phyloP scores from a whole-genome alignment of 2,888 invertebrate genomes.

The Helleia helle region DNA sequence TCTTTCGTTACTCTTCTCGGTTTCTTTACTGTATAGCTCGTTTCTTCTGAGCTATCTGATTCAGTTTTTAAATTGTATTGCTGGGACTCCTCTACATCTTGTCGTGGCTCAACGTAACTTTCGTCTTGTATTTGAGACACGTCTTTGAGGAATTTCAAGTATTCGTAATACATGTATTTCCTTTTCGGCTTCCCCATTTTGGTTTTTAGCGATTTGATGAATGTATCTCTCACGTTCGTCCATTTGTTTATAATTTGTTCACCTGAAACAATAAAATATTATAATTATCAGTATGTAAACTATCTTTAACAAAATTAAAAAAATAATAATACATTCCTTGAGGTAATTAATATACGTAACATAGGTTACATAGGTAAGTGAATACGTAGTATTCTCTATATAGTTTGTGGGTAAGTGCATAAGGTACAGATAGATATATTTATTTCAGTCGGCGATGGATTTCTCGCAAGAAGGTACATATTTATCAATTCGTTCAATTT shows the following conservation, averaged over 20 bases:
- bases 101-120: conserved; percentile 14
- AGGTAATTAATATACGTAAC: too few relatives aligned
- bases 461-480: too few relatives aligned
- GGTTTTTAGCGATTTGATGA: conserved; percentile 44
- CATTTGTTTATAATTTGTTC: conserved; percentile 51
- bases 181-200: conserved; percentile 41
- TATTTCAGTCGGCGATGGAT: too few relatives aligned
- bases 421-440: too few relatives aligned
- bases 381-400: too few relatives aligned
- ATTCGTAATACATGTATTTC: conserved; percentile 44
- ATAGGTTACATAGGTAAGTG: too few relatives aligned
- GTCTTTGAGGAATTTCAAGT: conserved; percentile 46
- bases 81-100: conserved; percentile 9
- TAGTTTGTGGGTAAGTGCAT: too few relatives aligned
- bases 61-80: conserved; percentile 20
- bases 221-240: conserved; percentile 60
- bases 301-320: too few relatives aligned
- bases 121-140: conserved; percentile 29
- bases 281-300: background rate
- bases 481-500: too few relatives aligned
- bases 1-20: conserved; percentile 24
- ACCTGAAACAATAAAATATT: conserved; percentile 32
- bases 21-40: conserved; percentile 23
- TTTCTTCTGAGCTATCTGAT: conserved; percentile 18
- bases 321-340: too few relatives aligned